These are phyloP conservation scores for Austrofundulus limnaeus DNA, from an alignment of 2,113 vertebrate species.

Conservation along the genomic window DNA sequence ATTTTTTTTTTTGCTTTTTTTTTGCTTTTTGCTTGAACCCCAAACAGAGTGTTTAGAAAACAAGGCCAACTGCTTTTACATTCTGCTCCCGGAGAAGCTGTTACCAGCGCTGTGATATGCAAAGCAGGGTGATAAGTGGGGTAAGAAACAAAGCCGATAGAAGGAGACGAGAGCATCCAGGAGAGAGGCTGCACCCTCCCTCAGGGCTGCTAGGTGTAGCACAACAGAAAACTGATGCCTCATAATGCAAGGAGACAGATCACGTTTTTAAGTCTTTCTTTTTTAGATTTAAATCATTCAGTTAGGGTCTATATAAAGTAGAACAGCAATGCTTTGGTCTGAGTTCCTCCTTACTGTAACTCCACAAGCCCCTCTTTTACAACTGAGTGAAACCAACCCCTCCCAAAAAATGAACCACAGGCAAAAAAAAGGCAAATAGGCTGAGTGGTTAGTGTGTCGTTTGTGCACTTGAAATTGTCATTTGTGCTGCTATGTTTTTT, in stretches of 20 bases:
- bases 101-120: conserved; percentile 63
- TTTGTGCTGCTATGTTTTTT: no score
- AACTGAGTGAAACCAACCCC: no score
- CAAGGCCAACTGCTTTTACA: conserved; percentile 49
- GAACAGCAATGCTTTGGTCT: no score
- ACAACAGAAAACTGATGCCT: conserved; percentile 45
- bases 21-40: conserved; percentile 25
- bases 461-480: no score
- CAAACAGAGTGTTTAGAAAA: conserved; percentile 55
- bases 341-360: no score
- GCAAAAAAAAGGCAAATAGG: no score
- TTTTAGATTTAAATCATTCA: no score
- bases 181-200: conserved; percentile 60
- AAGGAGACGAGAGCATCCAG: conserved; percentile 29
- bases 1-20: conserved; percentile 8
- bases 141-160: conserved; percentile 62
- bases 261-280: no score
- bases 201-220: conserved; percentile 36
- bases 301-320: no score
- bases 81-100: conserved; percentile 47
- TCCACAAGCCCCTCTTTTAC: no score
- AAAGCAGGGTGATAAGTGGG: conserved; percentile 72
- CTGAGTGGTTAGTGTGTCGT: no score
- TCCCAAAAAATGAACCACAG: no score
- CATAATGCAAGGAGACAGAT: conserved; percentile 38